These are phyloP conservation scores for Brachypterus glaber DNA, from an alignment of 2,888 invertebrate genomes.

Conservation along the genomic window DNA sequence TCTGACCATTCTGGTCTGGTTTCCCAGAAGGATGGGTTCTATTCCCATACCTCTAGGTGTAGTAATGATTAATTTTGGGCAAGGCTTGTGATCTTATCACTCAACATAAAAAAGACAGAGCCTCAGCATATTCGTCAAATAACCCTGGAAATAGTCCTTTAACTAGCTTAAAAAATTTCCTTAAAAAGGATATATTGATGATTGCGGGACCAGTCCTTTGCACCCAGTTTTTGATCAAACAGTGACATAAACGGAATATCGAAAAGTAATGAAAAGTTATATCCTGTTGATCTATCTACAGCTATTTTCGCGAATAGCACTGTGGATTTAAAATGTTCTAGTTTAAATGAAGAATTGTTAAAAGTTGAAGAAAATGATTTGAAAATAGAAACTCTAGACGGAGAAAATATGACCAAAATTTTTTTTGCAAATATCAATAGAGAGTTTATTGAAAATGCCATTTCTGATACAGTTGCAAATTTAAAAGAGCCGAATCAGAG, in stretches of 20 bases:
- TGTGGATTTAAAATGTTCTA: constrained; percentile 71
- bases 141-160: constrained; percentile 29
- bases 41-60: constrained; percentile 94
- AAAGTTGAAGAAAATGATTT: constrained; percentile 37
- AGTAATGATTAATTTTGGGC: constrained; percentile 82
- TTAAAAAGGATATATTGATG: constrained; percentile 27
- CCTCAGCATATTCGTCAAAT: constrained; percentile 35
- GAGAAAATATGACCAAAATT: constrained; percentile 46
- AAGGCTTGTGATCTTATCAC: constrained; percentile 82
- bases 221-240: constrained; percentile 26
- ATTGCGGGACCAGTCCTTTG: constrained; percentile 38
- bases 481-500: constrained; percentile 55
- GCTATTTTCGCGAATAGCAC: constrained; percentile 82
- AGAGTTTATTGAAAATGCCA: constrained; percentile 36
- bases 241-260: too few relatives aligned
- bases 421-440: constrained; percentile 55
- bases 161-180: constrained; percentile 16
- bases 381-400: constrained; percentile 32
- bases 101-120: constrained; percentile 50
- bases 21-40: constrained; percentile 94
- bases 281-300: constrained; percentile 53
- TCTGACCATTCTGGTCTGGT: constrained; percentile 95
- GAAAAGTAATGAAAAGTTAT: constrained; percentile 12
- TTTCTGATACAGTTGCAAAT: constrained; percentile 29
- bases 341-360: constrained; percentile 65